Conservation (phyloP, 2,797 vertebrate genomes). For the Esox lucius region DNA sequence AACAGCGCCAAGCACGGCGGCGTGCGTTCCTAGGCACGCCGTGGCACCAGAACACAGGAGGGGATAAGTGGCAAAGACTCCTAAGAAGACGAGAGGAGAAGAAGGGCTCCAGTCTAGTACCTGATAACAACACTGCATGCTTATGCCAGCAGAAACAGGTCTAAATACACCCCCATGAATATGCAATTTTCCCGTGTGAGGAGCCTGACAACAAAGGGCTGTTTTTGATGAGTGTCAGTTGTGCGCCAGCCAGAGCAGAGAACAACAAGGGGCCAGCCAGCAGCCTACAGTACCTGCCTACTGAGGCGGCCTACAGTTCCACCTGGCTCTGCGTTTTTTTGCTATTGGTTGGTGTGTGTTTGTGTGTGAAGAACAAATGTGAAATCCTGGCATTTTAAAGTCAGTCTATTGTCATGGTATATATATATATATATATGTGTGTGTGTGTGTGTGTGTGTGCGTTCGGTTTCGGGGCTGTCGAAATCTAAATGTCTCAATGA, state of each 20-base stretch:
- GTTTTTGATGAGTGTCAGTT: constrained; percentile 70
- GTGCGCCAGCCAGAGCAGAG: constrained; percentile 21
- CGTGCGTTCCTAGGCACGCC: constrained; percentile 30
- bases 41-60: constrained; percentile 58
- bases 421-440: too few relatives aligned
- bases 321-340: constrained; percentile 55
- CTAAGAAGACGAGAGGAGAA: constrained; percentile 29
- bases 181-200: constrained; percentile 68
- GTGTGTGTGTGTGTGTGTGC: too few relatives aligned
- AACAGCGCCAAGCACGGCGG: constrained; percentile 37
- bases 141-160: constrained; percentile 79
- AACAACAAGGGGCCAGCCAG: constrained; percentile 45
- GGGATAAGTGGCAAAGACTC: constrained; percentile 65
- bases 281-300: constrained; percentile 42
- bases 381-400: constrained; percentile 79
- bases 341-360: not conserved
- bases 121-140: constrained; percentile 57
- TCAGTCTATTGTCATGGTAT: constrained; percentile 64
- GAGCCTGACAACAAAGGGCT: constrained; percentile 77
- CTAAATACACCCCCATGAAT: constrained; percentile 78
- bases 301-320: constrained; percentile 25
- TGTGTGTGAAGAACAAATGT: not conserved
- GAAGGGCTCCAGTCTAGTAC: constrained; percentile 37
- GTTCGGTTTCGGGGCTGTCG: constrained; percentile 71
- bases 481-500: constrained; percentile 2